These are phyloP conservation scores for Biston betularia DNA, from an alignment of 2,888 invertebrate species.

Conservation along the genomic window DNA sequence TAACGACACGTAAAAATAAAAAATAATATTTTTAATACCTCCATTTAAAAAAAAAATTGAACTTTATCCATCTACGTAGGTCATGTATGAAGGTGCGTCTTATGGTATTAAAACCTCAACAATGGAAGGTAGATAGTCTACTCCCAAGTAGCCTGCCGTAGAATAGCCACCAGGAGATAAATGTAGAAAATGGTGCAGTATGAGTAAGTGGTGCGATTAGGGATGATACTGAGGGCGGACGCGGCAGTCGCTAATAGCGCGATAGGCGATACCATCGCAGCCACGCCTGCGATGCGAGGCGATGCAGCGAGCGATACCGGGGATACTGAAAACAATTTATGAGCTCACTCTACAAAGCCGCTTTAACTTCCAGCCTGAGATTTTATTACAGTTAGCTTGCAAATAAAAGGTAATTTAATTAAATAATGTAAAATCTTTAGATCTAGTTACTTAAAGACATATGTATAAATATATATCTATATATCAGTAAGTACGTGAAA, in stretches of 20 bases:
- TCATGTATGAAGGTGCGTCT: too few relatives aligned
- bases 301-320: constrained; percentile 35
- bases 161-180: neutral
- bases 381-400: constrained; percentile 7
- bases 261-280: constrained; percentile 82
- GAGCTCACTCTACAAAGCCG: constrained; percentile 19
- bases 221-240: constrained; percentile 76
- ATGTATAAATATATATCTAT: too few relatives aligned
- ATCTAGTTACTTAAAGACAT: too few relatives aligned
- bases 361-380: constrained; percentile 19
- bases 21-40: too few relatives aligned
- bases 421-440: neutral
- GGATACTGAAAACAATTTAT: constrained; percentile 40
- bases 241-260: constrained; percentile 79
- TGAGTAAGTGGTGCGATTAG: constrained; percentile 59
- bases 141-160: too few relatives aligned
- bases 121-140: too few relatives aligned
- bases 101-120: too few relatives aligned
- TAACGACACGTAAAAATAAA: too few relatives aligned
- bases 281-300: constrained; percentile 70
- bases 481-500: too few relatives aligned
- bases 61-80: too few relatives aligned
- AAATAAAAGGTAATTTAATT: neutral
- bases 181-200: constrained; percentile 38
- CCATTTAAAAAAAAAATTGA: too few relatives aligned